Conservation (phyloP, 1,140 invertebrate species). For the Protaetia brevitarsis region DNA sequence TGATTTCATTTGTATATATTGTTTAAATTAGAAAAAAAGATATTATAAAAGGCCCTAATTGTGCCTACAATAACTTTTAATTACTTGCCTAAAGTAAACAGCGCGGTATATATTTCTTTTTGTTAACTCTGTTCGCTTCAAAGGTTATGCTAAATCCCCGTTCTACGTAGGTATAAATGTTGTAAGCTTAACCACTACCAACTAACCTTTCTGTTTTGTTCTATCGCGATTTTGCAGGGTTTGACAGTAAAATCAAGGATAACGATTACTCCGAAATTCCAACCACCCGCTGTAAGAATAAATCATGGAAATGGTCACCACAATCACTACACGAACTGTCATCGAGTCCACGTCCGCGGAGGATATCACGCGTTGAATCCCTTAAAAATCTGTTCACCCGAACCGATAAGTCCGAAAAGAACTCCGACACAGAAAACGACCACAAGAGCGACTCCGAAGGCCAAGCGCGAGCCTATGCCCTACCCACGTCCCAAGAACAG, state of each 20-base stretch:
- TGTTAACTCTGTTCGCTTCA: too few species aligned
- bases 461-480: conserved; percentile 1
- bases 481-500: neutral
- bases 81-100: too few species aligned
- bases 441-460: conserved; percentile 31
- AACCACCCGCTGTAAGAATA: conserved; percentile 45
- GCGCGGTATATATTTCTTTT: too few species aligned
- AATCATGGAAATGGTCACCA: conserved; percentile 19
- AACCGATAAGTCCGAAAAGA: conserved; percentile 20
- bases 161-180: too few species aligned
- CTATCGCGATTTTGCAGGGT: too few species aligned
- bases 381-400: conserved; percentile 54
- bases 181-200: too few species aligned
- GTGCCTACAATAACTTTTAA: too few species aligned
- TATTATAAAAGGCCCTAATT: too few species aligned
- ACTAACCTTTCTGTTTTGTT: too few species aligned
- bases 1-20: too few species aligned
- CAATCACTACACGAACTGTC: neutral
- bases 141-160: too few species aligned
- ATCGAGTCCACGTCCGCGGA: conserved; percentile 30
- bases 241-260: conserved; percentile 59
- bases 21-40: too few species aligned
- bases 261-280: conserved; percentile 58
- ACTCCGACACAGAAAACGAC: conserved; percentile 14
- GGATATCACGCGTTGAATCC: conserved; percentile 58